A percentile compares a stretch with the other conserved stretches of the same genome.
phyloP scores from a whole-genome alignment of 2,888 invertebrate genomes.

The Rambutsinella grinnellia region DNA sequence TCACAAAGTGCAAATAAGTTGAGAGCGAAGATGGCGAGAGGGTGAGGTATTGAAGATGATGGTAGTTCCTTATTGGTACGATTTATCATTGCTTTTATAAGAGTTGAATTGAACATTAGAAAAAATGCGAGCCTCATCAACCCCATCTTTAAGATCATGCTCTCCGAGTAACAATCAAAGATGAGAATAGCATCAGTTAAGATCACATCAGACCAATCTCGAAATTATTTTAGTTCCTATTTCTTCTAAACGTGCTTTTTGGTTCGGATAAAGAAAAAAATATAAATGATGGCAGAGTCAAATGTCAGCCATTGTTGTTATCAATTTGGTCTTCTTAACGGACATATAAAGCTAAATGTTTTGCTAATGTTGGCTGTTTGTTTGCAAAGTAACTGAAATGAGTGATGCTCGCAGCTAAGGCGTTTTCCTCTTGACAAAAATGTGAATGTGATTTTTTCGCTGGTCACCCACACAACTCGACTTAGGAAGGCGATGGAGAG shows the following conservation, averaged over 20 bases:
- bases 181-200: conserved; percentile 5
- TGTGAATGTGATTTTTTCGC: conserved; percentile 44
- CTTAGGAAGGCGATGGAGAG: no score
- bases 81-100: conserved; percentile 12
- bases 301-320: conserved; percentile 44
- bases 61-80: conserved; percentile 14
- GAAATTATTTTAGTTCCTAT: not conserved
- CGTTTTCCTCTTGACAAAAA: conserved; percentile 47
- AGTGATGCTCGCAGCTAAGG: conserved; percentile 29
- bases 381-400: not conserved
- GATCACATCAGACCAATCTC: no score
- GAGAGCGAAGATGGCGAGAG: not conserved
- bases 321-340: conserved; percentile 11
- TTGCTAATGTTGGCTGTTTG: not conserved
- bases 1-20: not conserved
- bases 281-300: conserved; percentile 34
- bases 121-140: not conserved
- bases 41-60: not conserved
- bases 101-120: conserved; percentile 4
- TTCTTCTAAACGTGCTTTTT: conserved; percentile 1
- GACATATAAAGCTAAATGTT: not conserved
- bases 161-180: conserved; percentile 1
- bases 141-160: no score
- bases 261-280: conserved; percentile 5
- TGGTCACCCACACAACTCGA: no score